These are phyloP conservation scores for Shinisaurus crocodilurus DNA, from an alignment of 2,113 vertebrate species.

Conservation along the genomic window DNA sequence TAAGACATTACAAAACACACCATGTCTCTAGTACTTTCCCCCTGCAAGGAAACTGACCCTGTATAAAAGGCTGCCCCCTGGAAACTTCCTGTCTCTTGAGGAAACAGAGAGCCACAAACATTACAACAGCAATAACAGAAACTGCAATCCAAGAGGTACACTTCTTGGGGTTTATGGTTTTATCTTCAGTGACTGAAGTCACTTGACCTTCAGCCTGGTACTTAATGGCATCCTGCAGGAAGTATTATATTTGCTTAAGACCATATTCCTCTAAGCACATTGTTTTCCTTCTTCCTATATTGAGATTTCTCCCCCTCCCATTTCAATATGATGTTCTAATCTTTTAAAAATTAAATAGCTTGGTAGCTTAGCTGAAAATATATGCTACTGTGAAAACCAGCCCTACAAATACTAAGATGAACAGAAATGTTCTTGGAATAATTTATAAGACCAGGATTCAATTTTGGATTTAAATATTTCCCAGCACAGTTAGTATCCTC, in stretches of 20 bases:
- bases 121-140: background rate
- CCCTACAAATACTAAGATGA: background rate
- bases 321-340: background rate
- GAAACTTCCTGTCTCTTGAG: background rate
- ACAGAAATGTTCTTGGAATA: background rate
- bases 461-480: accelerated
- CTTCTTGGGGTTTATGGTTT: background rate
- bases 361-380: background rate
- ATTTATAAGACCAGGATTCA: background rate
- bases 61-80: background rate
- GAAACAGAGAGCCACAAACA: background rate
- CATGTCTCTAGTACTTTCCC: background rate
- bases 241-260: background rate
- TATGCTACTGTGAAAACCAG: background rate
- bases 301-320: background rate
- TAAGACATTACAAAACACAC: background rate
- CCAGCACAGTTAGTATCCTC: background rate
- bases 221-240: background rate
- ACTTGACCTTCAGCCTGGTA: background rate
- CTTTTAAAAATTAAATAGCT: background rate
- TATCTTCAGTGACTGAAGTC: background rate
- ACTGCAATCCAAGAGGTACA: background rate
- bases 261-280: background rate
- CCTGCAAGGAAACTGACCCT: background rate
- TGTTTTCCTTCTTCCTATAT: background rate